Base-by-base conservation (phyloP, 2,888 invertebrate genomes). In the Agrotis puta region DNA sequence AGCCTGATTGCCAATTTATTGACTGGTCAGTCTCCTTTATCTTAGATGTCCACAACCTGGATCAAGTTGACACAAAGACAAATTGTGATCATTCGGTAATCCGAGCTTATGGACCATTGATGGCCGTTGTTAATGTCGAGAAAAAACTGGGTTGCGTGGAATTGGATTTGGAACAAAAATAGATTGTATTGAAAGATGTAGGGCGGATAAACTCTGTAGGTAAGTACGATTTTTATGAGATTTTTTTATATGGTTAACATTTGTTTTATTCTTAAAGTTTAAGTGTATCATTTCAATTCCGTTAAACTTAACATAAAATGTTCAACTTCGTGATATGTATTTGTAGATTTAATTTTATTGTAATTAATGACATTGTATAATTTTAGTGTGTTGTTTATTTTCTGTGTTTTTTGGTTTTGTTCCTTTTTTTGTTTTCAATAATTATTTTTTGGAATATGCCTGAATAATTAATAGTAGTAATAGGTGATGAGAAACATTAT, bases 41-140 rank as follows among this genome's bases (percentile, higher is more conserved):
- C 89, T 86, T 79, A 63, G 68, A 81, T 82, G 83, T 81, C 69
- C 78, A 78, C 83, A 83, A 76, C 73, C 73, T 74, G 76, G 82
- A 85, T 87, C 87, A 87, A 82, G 79, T 76, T 77, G 88, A 85
- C 88, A 85, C 77, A 83, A 86, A 90, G 89, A 90, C 87, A 90
- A 90, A 89, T 90, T 86, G 88, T 74, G 81, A 82, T 81, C 84
- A 85, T 85, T 85, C 73, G 64, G 85, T 89, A 90, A 90, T 88
- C 89, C 86, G 74, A 80, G 85, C 84, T 89, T 87, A 87, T 89
- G 86, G 85, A 62, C 79, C 79, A 85, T 83, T 87, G 87, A 89
- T 86, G 84, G 74, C 58, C 69, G 59, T 73, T 71, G 77, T 81
- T 88, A 89, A 88, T 88, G 83, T 82, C 53, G 67, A 64, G 73